Percentiles rank a stretch among this genome's conserved stretches.
These are phyloP conservation scores for Aphis gossypii DNA, from an alignment of 1,140 invertebrate species.

Conservation along the genomic window DNA sequence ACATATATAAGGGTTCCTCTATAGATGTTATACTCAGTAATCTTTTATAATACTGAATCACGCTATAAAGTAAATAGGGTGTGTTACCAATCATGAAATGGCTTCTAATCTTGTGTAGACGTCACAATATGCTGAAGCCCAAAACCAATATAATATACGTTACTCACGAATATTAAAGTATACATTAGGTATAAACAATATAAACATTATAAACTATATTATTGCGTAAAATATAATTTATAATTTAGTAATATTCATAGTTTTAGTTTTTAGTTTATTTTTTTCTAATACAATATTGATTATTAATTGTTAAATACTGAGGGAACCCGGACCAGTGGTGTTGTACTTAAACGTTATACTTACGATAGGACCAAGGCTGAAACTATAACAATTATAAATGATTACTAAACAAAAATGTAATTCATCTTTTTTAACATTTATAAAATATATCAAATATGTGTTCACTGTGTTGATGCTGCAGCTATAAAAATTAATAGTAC, in stretches of 20 bases:
- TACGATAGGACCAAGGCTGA: neutral
- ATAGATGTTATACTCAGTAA: neutral
- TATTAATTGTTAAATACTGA: neutral
- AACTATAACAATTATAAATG: neutral
- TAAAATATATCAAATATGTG: neutral
- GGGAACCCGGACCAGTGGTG: neutral
- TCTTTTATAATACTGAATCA: constrained; percentile 54
- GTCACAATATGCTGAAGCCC: neutral
- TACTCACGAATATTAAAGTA: constrained; percentile 45
- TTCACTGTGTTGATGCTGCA: too few relatives aligned
- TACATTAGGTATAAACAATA: neutral
- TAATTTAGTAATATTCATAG: neutral
- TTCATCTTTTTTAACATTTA: neutral
- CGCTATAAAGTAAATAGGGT: constrained; percentile 51
- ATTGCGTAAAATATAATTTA: neutral
- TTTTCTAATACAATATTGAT: neutral
- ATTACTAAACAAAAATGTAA: neutral
- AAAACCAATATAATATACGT: neutral
- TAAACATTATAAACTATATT: neutral
- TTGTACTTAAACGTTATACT: neutral
- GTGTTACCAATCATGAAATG: constrained; percentile 53
- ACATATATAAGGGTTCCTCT: neutral
- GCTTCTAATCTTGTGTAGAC: constrained; percentile 40
- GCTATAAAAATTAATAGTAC: neutral
- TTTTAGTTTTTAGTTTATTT: neutral